Evolutionary conservation across 2,113 vertebrate genomes (phyloP).

Genomic region (Xyrauchen texanus): DNA sequence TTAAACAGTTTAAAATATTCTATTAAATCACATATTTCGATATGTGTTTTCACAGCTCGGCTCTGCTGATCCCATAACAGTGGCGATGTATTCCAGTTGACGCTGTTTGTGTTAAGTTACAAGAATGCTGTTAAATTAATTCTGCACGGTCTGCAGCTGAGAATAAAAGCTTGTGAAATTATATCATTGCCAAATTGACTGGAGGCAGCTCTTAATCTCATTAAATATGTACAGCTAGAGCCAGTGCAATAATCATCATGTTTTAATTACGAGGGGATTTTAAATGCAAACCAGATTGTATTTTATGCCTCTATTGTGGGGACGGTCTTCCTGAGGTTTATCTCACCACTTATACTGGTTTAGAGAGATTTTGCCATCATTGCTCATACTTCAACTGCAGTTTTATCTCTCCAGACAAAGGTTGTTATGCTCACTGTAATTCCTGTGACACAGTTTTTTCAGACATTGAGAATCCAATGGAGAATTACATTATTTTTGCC

Average conservation of each 20-base stretch:
- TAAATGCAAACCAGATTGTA: constrained; percentile 52
- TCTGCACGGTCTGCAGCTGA: constrained; percentile 58
- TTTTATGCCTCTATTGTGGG: constrained; percentile 22
- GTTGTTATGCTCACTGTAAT: constrained; percentile 1
- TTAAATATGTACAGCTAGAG: constrained; percentile 57
- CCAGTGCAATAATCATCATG: constrained; percentile 58
- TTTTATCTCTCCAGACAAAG: constrained; percentile 1
- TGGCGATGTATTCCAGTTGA: neutral
- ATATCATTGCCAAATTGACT: constrained; percentile 53
- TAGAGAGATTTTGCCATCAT: neutral
- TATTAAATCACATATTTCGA: neutral
- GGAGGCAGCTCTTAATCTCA: constrained; percentile 64
- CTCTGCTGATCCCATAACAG: constrained; percentile 13
- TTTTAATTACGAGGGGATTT: constrained; percentile 66
- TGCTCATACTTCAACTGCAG: neutral
- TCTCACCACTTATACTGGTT: neutral
- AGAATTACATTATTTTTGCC: constrained; percentile 10
- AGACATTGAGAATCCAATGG: neutral
- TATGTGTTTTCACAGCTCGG: neutral
- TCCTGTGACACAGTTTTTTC: constrained; percentile 14
- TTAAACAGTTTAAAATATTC: too few species aligned
- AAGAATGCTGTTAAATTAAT: constrained; percentile 44
- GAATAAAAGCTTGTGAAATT: constrained; percentile 72
- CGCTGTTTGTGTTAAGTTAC: neutral
- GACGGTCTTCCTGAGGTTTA: constrained; percentile 11